Evolutionary conservation across 2,888 invertebrate species (phyloP), one percentile per base, ranked within the genome.

Genomic region (Sphaerophoria rueppellii): DNA sequence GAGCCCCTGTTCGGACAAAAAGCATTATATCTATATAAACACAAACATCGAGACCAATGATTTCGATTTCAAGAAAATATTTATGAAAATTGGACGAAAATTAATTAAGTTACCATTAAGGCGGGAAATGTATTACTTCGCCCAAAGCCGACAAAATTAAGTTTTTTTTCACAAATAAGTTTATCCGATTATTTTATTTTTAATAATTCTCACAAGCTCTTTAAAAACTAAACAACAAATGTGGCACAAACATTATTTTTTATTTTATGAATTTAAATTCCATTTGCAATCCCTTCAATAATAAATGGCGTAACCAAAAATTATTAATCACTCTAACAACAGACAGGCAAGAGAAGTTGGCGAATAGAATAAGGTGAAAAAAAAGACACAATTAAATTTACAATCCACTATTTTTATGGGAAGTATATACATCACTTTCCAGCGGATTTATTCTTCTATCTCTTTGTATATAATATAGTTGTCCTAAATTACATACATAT

Each of bases 301-400:
- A 72, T 77, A 76, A 85, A 85, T 85, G 85, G 85, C 85, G 85
- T 85, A 85, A 85, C 76, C 76, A 76, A 65, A 67, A 40, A n/a
- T 40, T 43, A 85, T 81, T 81, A 85, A 85, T 85, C 80, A 85
- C 54, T 67, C 83, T 63, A 46, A 50, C 70, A 60, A 24, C 24
- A 24, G 24, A 24, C 24, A 63, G 63, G 48, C 63, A 63, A 32
- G 32, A 46, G 32, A 46, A 48, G 35, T 46, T 24, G 50, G 50
- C 65, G n/a, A 76, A 71, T 24, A 24, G n/a, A 76, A 71, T 24
- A 24, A 24, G 24, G 24, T 24, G 24, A 71, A 75, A 67, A 75
- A 75, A 48, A 75, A n/a, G n/a, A n/a, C n/a, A 58, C 67, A 75
- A 75, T 75, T 75, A 77, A 77, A 67, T 40, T 60, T 82, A 82